Conservation (phyloP, 2,888 invertebrate species). For the Crocallis elinguaria region DNA sequence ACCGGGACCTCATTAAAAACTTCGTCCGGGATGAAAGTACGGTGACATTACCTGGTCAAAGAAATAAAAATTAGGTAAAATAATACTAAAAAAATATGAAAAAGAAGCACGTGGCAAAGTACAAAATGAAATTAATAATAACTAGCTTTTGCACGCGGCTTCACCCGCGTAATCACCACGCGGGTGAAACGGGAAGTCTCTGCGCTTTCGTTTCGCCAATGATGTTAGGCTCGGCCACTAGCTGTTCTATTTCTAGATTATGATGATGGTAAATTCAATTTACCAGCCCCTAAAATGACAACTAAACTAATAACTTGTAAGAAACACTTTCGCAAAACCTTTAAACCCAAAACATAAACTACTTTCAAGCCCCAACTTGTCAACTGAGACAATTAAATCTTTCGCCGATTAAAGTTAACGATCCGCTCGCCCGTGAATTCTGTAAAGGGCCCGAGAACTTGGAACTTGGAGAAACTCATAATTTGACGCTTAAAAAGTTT, state of each 20-base stretch:
- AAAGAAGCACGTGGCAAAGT: no score
- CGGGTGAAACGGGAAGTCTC: no score
- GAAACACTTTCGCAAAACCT: background rate
- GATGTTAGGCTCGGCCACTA: no score
- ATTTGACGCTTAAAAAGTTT: constrained; percentile 7
- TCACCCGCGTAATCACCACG: no score
- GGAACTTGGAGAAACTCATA: background rate
- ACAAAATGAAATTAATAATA: no score
- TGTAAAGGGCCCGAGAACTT: background rate
- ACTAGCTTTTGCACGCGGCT: no score
- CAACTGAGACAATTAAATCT: constrained; percentile 6
- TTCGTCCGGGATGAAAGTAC: constrained; percentile 16
- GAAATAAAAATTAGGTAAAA: no score
- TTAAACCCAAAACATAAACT: background rate
- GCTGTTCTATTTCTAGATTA: no score
- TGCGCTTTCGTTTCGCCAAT: no score
- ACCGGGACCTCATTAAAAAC: constrained; percentile 35
- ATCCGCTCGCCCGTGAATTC: background rate
- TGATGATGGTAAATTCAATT: no score
- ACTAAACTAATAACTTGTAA: background rate
- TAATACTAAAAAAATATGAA: no score
- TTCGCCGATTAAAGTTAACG: constrained; percentile 3
- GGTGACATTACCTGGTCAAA: constrained; percentile 27
- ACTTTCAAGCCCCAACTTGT: background rate
- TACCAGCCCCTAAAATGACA: no score